These are phyloP conservation scores for Allacma fusca DNA, from an alignment of 2,888 invertebrate species.

Conservation along the genomic window DNA sequence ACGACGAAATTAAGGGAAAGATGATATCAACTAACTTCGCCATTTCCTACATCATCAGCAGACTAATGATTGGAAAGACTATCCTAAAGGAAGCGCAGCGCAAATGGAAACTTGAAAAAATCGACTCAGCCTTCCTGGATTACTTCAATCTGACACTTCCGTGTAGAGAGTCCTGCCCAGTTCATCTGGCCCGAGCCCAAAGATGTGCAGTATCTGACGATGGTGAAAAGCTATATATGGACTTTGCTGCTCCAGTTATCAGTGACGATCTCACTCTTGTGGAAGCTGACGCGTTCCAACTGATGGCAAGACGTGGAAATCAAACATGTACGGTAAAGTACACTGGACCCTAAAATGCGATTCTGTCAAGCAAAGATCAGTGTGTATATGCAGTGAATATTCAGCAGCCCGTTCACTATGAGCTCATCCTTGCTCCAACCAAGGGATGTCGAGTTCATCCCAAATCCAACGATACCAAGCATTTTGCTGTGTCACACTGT, in stretches of 20 bases:
- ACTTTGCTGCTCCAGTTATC: slow-evolving; percentile 34
- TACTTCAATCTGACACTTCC: slow-evolving; percentile 43
- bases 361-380: slow-evolving; percentile 11
- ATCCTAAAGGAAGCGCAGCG: slow-evolving; percentile 22
- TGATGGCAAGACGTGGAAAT: slow-evolving; percentile 30
- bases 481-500: no score
- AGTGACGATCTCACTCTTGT: slow-evolving; percentile 26
- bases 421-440: slow-evolving; percentile 27
- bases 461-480: no score
- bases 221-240: background rate
- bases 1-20: slow-evolving; percentile 42
- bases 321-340: slow-evolving; percentile 41
- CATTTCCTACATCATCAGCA: slow-evolving; percentile 34
- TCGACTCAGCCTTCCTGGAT: slow-evolving; percentile 36
- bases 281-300: slow-evolving; percentile 41
- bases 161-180: slow-evolving; percentile 41
- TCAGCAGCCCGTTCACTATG: background rate
- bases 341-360: slow-evolving; percentile 38
- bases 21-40: slow-evolving; percentile 24
- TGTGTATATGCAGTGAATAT: slow-evolving; percentile 42
- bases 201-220: slow-evolving; percentile 25
- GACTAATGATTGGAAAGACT: slow-evolving; percentile 33
- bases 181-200: slow-evolving; percentile 7
- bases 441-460: background rate
- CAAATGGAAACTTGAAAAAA: slow-evolving; percentile 32